Base-by-base conservation (phyloP, 2,888 invertebrate genomes). In the Dryomyza anilis region DNA sequence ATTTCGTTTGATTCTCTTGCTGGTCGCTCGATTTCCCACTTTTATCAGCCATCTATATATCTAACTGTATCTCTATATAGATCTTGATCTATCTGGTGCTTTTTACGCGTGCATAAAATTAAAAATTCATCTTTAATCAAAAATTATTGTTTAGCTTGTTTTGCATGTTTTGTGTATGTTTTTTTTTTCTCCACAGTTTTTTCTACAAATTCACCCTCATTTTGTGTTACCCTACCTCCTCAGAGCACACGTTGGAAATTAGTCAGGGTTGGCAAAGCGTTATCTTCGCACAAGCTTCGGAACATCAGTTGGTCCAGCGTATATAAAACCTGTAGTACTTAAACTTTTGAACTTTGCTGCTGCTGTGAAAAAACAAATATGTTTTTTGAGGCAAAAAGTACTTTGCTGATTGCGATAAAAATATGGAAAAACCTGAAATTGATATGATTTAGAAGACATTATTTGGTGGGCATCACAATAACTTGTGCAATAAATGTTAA, bases 1-100 rank as follows among this genome's bases (percentile, higher is more conserved):
- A 74, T 73, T 73, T 73, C 69, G 73, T 71, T 70, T 74, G 70
- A 71, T 72, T 53, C 36, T 69, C 69, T 67, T 70, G 69, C 70
- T 78, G 80, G 80, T 79, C 80, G 80, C 80, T 78, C 77, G 80
- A 79, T 78, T 78, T 79, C 79, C 80, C 27, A 7, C 33, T 55
- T 19, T 21, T 27, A 30, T 19, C 30, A 19, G 19, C 19, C 23
- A 6, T 36, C n/a, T 25, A 19, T 6, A n/a, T 29, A 29, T 33
- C 55, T 55, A 19, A 12, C 30, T 33, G 12, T 19, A 16, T 7
- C 39, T 39, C 39, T n/a, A n/a, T n/a, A n/a, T n/a, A 3, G 39
- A 3, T n/a, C 39, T 39, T 39, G 39, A 3, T 14, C 14, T n/a
- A 7, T 3, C 25, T 10, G 27, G n/a, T 14, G 27, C 50, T 12